Percentiles rank a stretch among this genome's conserved stretches.
These are phyloP conservation scores for Chrysina gloriosa DNA, from an alignment of 2,888 invertebrate genomes.

Conservation along the genomic window DNA sequence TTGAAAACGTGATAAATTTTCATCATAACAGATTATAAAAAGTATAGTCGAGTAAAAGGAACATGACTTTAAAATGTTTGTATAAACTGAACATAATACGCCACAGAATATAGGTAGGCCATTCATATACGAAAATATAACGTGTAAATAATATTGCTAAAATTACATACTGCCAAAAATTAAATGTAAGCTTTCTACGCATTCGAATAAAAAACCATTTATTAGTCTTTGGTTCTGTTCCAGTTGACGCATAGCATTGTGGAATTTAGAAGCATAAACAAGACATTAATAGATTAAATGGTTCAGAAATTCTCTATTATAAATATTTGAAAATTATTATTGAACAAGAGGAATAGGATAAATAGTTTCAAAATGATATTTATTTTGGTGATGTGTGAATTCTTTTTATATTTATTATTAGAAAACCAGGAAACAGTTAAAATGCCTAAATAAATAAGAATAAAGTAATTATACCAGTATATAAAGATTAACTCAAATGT, in stretches of 20 bases:
- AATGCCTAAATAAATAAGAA: too few species aligned
- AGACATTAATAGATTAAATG: conserved; percentile 31
- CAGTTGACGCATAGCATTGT: conserved; percentile 35
- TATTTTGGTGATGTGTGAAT: too few species aligned
- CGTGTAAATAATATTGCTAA: conserved; percentile 31
- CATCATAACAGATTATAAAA: too few species aligned
- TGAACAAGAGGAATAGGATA: background rate
- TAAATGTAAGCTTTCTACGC: conserved; percentile 33
- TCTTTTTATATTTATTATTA: too few species aligned
- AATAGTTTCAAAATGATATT: background rate
- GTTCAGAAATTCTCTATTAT: conserved; percentile 24
- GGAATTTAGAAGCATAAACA: conserved; percentile 35
- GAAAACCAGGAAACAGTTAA: too few species aligned
- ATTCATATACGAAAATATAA: conserved; percentile 26
- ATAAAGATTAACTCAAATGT: too few species aligned
- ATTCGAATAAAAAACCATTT: conserved; percentile 28
- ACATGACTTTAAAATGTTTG: background rate
- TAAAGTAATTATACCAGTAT: too few species aligned
- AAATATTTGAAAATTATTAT: conserved; percentile 25
- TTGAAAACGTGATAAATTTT: too few species aligned
- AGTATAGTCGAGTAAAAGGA: too few species aligned
- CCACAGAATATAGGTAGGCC: conserved; percentile 2
- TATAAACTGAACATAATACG: conserved; percentile 9
- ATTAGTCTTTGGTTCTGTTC: conserved; percentile 32
- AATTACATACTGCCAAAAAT: conserved; percentile 23